Base-by-base conservation (phyloP, 2,113 vertebrate species). In the Phocoena phocoena region DNA sequence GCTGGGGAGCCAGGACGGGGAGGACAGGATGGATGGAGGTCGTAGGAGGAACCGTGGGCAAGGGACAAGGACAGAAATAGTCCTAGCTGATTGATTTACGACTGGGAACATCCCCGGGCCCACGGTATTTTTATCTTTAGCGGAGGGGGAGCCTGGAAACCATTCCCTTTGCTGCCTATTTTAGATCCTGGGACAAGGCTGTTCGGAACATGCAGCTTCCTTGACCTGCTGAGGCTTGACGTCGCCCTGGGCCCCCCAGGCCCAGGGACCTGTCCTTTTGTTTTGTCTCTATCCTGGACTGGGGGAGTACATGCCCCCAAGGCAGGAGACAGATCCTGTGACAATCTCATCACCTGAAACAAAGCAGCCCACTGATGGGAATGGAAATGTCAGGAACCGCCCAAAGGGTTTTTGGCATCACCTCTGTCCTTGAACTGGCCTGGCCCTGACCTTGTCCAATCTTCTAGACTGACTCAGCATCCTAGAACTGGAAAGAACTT, bases 21-120 rank as follows among this genome's bases (percentile, higher is more conserved):
- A 93, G 86, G 84, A 33, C 70, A 81, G 87, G 94, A 77, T n/a
- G 96, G 83, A 77, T 38, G 63, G 58, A 95, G 63, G 70, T 36
- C 21, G 6, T 12, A 58, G 90, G 80, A 97, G 92, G 90, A 88
- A 20, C 63, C 47, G 74, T 1, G 6, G 23, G 83, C 44, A 77
- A 44, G 63, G 77, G 74, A 77, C 28, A 60, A 65, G 83, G 38
- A 92, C 80, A 76, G 95, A 97, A 98, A 98, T 97, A 92, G 41
- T 58, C 36, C 44, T 31, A 10, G 74, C 41, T 63, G 93, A 88
- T 85, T 60, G 92, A 97, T 96, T 97, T 96, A 97, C n/a, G 76
- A n/a, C 94, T 65, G 89, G 62, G 95, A 96, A 95, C 53, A 90
- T 86, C 96, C 97, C 90, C 1, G 31, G 12, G 28, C 63, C 85